Conservation (phyloP, 2,797 vertebrate genomes). For the Pagetopsis macropterus region DNA sequence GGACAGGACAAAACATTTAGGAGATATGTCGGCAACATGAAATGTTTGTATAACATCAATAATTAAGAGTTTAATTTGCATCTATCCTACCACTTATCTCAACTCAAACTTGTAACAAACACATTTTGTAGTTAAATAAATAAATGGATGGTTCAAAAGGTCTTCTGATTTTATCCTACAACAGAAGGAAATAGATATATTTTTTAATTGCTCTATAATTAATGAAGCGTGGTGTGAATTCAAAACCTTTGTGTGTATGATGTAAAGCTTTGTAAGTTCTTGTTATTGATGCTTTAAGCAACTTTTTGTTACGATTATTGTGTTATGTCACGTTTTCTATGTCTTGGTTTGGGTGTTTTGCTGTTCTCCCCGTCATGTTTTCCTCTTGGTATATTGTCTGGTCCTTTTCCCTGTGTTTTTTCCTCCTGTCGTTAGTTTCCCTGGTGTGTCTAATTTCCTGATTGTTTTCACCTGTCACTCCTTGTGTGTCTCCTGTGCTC, state of each 20-base stretch:
- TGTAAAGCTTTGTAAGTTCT: slow-evolving; percentile 31
- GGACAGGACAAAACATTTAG: neutral
- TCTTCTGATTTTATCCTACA: neutral
- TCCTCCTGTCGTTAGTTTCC: no score
- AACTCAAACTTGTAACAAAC: neutral
- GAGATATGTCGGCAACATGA: neutral
- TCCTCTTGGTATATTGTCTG: no score
- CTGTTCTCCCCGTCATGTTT: no score
- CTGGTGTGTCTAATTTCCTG: no score
- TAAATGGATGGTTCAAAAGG: neutral
- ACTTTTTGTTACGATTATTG: no score
- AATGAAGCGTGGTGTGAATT: neutral
- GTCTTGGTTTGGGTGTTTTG: no score
- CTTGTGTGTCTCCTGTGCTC: no score
- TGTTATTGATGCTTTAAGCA: slow-evolving; percentile 29
- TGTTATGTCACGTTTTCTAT: no score
- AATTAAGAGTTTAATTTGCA: neutral
- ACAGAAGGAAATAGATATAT: neutral
- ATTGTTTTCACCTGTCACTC: no score
- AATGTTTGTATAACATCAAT: neutral
- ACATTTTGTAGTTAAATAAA: neutral
- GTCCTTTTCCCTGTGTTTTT: no score
- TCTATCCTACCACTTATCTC: no score
- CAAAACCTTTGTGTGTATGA: slow-evolving; percentile 1
- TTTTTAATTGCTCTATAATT: slow-evolving; percentile 9